These are phyloP conservation scores for Diplolepis rosae DNA, from an alignment of 2,888 invertebrate species.

Conservation along the genomic window DNA sequence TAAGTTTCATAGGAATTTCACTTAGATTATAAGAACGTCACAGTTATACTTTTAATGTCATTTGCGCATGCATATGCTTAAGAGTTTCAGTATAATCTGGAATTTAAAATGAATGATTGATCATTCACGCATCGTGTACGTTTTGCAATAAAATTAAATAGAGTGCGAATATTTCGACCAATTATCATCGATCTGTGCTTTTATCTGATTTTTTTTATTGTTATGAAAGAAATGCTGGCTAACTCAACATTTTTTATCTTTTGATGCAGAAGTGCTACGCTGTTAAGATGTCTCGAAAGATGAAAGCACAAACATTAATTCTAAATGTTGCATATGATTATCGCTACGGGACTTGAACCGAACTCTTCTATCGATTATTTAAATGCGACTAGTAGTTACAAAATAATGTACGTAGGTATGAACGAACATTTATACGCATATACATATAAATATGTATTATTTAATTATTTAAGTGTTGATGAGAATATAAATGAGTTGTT, in stretches of 20 bases:
- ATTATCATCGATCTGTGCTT: conserved; percentile 6
- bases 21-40: conserved; percentile 59
- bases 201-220: background rate
- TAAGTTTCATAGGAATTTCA: conserved; percentile 33
- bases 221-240: no score
- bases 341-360: background rate
- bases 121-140: conserved; percentile 45
- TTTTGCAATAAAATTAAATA: conserved; percentile 49
- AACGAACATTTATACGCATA: conserved; percentile 51
- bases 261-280: background rate
- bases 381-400: conserved; percentile 23
- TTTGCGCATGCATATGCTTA: conserved; percentile 48
- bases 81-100: conserved; percentile 1
- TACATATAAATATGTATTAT: conserved; percentile 21
- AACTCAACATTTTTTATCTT: no score
- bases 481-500: conserved; percentile 3
- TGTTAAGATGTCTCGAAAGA: background rate
- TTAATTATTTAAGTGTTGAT: conserved; percentile 1
- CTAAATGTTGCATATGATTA: conserved; percentile 10
- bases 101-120: conserved; percentile 30
- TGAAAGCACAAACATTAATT: conserved; percentile 6
- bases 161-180: conserved; percentile 25
- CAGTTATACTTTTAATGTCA: conserved; percentile 48
- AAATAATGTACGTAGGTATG: conserved; percentile 49
- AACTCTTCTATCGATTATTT: conserved; percentile 31